Evolutionary conservation across 1,140 invertebrate species (phyloP).

Genomic region (Augochlora pura): DNA sequence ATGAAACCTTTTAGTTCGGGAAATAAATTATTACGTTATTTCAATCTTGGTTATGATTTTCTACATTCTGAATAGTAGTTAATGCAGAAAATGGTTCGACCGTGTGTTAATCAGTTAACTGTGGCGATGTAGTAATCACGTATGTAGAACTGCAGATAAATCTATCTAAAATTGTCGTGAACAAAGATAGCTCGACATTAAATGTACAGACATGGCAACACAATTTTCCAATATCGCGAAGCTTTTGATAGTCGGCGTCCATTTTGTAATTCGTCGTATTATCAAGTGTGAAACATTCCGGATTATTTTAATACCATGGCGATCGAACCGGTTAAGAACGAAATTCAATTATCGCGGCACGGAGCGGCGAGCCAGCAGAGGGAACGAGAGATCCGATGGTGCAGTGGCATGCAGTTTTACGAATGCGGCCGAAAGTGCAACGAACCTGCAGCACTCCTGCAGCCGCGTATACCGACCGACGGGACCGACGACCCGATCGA

Average conservation of each 20-base stretch:
- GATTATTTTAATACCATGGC: slow-evolving; percentile 9
- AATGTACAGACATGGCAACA: too few species aligned
- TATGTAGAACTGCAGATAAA: too few species aligned
- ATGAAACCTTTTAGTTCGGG: too few species aligned
- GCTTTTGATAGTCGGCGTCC: neutral
- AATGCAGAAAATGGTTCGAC: too few species aligned
- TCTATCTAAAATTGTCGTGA: too few species aligned
- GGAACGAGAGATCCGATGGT: slow-evolving; percentile 27
- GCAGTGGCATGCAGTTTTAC: slow-evolving; percentile 52
- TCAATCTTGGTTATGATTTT: too few species aligned
- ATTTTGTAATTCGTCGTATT: neutral
- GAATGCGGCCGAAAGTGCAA: slow-evolving; percentile 56
- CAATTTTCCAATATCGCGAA: neutral
- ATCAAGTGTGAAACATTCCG: neutral
- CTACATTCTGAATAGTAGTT: too few species aligned
- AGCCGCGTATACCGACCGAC: slow-evolving; percentile 46
- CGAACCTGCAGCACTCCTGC: slow-evolving; percentile 53
- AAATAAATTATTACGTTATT: too few species aligned
- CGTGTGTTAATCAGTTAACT: too few species aligned
- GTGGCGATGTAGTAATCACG: too few species aligned
- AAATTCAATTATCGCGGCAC: slow-evolving; percentile 40
- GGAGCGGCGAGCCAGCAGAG: neutral
- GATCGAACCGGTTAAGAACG: slow-evolving; percentile 32
- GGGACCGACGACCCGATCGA: slow-evolving; percentile 51
- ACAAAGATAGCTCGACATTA: too few species aligned